phyloP scores from a whole-genome alignment of 2,888 invertebrate species.

The Sepioteuthis lessoniana region DNA sequence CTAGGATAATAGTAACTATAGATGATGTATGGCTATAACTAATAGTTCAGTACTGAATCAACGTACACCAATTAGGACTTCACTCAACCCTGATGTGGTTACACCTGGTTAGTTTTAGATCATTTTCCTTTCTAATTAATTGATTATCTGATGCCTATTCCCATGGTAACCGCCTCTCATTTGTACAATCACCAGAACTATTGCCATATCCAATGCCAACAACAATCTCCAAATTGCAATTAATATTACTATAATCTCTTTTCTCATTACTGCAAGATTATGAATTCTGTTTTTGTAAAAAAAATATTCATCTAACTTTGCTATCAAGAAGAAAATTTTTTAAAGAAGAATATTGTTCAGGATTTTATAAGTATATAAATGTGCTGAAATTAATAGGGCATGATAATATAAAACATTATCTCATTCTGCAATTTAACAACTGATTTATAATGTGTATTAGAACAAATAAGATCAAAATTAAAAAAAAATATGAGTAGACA shows the following conservation, averaged over 20 bases:
- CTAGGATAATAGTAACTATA: background rate
- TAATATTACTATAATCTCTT: background rate
- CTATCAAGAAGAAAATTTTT: background rate
- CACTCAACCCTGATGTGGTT: constrained; percentile 33
- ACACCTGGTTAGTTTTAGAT: constrained; percentile 23
- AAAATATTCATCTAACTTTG: background rate
- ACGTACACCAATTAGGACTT: constrained; percentile 10
- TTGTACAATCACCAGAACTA: background rate
- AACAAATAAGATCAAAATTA: too few species aligned
- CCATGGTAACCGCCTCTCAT: constrained; percentile 20
- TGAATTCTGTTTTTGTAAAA: background rate
- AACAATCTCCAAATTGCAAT: background rate
- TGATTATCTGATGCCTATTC: constrained; percentile 12
- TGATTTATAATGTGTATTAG: too few species aligned
- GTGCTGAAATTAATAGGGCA: too few species aligned
- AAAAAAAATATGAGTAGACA: too few species aligned
- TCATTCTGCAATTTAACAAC: too few species aligned
- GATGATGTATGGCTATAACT: background rate
- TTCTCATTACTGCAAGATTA: background rate
- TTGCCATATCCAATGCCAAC: constrained; percentile 33
- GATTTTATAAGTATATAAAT: background rate
- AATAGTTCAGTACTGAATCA: constrained; percentile 33
- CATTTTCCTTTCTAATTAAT: constrained; percentile 33
- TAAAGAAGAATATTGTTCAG: background rate
- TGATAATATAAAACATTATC: too few species aligned